Conservation (phyloP, 1,140 invertebrate genomes). For the Palaemon carinicauda region DNA sequence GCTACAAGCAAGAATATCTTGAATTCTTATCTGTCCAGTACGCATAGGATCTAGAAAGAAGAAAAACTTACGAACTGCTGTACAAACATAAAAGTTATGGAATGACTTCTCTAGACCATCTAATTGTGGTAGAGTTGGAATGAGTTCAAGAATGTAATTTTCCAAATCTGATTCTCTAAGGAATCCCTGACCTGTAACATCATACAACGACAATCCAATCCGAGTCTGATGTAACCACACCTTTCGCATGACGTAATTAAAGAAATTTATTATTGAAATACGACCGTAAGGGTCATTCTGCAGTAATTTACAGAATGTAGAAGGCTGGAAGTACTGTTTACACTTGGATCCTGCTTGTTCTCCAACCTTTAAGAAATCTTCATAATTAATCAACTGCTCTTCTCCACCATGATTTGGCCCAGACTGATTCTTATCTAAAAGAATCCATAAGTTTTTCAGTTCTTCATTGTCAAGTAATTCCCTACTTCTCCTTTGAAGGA, state of each 20-base stretch:
- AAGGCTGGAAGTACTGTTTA: conserved; percentile 82
- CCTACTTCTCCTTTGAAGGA: conserved; percentile 83
- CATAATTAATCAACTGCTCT: conserved; percentile 85
- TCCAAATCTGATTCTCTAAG: conserved; percentile 89
- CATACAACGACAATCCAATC: conserved; percentile 91
- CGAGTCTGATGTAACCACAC: conserved; percentile 93
- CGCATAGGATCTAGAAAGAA: conserved; percentile 92
- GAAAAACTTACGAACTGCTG: conserved; percentile 92
- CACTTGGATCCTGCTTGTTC: conserved; percentile 75
- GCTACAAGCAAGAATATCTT: conserved; percentile 89
- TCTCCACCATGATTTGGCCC: conserved; percentile 73
- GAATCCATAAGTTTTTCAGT: conserved; percentile 82
- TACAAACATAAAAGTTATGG: conserved; percentile 95
- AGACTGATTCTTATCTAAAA: conserved; percentile 83
- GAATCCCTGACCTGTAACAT: conserved; percentile 91
- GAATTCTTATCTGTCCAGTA: conserved; percentile 87
- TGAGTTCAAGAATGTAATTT: conserved; percentile 92
- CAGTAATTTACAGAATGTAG: conserved; percentile 85
- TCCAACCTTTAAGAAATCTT: conserved; percentile 80
- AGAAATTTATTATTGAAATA: conserved; percentile 83
- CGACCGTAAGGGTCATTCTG: conserved; percentile 83
- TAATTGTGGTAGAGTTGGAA: conserved; percentile 88
- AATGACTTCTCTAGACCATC: conserved; percentile 92
- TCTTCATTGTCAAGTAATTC: conserved; percentile 87
- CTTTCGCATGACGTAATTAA: conserved; percentile 95